phyloP scores from a whole-genome alignment of 1,140 invertebrate species.

The Drosophila sulfurigaster region DNA sequence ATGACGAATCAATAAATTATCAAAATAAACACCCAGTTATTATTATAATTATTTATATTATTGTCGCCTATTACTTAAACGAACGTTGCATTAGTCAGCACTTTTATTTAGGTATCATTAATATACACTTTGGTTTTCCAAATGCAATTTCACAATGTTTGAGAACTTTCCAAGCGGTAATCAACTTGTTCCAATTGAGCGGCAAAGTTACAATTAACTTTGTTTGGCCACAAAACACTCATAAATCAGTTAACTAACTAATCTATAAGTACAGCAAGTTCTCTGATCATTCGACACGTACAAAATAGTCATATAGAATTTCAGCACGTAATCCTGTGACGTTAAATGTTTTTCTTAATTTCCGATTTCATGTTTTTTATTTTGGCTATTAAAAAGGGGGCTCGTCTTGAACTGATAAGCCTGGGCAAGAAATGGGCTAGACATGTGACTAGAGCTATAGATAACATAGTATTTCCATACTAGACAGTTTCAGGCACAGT shows the following conservation, averaged over 20 bases:
- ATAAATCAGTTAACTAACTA: background rate
- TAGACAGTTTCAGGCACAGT: background rate
- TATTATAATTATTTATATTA: too few relatives aligned
- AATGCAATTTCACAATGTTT: too few relatives aligned
- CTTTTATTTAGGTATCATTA: too few relatives aligned
- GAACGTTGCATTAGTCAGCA: too few relatives aligned
- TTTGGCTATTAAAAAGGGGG: background rate
- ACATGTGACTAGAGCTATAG: background rate
- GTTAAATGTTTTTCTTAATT: background rate
- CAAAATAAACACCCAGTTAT: too few relatives aligned
- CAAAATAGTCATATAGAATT: too few relatives aligned
- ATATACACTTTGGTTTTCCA: too few relatives aligned
- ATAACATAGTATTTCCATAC: background rate
- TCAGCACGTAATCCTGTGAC: too few relatives aligned
- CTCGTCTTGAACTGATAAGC: conserved; percentile 7
- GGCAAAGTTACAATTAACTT: background rate
- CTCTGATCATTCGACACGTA: background rate
- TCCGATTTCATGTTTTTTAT: background rate
- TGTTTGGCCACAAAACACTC: background rate
- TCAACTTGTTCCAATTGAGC: background rate
- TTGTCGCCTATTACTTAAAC: too few relatives aligned
- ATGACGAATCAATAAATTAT: too few relatives aligned
- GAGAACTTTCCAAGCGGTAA: too few relatives aligned
- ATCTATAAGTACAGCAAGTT: background rate
- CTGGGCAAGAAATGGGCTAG: background rate